These are phyloP conservation scores for Chaetops frenatus DNA, from an alignment of 2,113 vertebrate species.

Conservation along the genomic window DNA sequence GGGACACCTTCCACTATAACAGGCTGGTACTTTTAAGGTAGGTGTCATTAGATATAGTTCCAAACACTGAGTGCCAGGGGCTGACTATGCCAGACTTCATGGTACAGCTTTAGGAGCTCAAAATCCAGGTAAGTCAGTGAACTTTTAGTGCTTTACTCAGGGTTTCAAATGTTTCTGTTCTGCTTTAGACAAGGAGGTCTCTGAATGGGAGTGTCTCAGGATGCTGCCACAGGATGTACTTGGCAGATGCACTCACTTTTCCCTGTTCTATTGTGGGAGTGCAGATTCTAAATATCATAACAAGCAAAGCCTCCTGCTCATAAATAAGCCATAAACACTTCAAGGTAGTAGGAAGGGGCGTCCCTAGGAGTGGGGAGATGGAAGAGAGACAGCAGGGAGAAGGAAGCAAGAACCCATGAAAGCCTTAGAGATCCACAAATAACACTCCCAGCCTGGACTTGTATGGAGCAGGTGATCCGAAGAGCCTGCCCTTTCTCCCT, in stretches of 20 bases:
- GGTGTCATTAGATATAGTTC: neutral
- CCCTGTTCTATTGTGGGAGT: neutral
- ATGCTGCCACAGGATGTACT: neutral
- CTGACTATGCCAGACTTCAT: neutral
- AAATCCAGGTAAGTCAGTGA: neutral
- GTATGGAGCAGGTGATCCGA: neutral
- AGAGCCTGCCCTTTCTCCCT: neutral
- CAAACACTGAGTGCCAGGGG: neutral
- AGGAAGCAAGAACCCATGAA: neutral
- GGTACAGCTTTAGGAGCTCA: neutral
- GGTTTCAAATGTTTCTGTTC: neutral
- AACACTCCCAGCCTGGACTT: neutral
- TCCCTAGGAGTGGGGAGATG: neutral
- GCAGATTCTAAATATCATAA: neutral
- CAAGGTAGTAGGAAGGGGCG: neutral
- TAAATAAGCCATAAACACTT: neutral
- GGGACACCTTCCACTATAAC: neutral
- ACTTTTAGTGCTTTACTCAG: neutral
- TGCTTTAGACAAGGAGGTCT: neutral
- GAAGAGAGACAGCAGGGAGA: neutral
- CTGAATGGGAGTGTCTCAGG: rapidly evolving
- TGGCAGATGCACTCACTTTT: neutral
- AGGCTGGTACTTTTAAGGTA: neutral
- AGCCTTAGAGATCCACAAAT: neutral
- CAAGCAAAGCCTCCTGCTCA: neutral